phyloP scores from a whole-genome alignment of 2,888 invertebrate genomes.

The Polyploca ridens region DNA sequence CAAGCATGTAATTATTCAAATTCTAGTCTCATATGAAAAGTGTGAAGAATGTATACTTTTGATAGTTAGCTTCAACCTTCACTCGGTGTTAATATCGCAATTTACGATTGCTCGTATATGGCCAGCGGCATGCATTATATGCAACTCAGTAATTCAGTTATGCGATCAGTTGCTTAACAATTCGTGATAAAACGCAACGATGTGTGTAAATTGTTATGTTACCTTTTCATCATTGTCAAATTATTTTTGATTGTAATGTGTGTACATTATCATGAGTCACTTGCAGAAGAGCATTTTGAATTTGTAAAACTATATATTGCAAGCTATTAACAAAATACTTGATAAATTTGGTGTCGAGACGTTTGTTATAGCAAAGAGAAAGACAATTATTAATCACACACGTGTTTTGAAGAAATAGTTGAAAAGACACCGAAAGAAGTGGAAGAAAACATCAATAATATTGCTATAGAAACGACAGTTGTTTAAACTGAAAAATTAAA shows the following conservation, averaged over 20 bases:
- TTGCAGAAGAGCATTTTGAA: background rate
- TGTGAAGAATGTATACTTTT: conserved; percentile 36
- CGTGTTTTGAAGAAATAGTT: too few relatives aligned
- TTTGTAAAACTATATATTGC: background rate
- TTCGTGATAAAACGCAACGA: conserved; percentile 47
- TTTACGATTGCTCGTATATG: conserved; percentile 42
- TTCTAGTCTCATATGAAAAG: conserved; percentile 13
- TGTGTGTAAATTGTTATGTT: conserved; percentile 28
- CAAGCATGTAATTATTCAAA: background rate
- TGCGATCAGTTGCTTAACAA: conserved; percentile 50
- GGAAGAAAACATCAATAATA: too few relatives aligned
- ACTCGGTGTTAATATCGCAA: conserved; percentile 38
- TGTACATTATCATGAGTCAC: background rate
- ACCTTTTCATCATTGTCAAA: conserved; percentile 25
- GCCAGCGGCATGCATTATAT: conserved; percentile 42
- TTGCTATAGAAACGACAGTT: too few relatives aligned
- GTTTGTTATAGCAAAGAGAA: background rate
- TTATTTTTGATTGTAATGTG: conserved; percentile 3
- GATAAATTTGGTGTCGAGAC: background rate
- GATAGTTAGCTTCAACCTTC: conserved; percentile 41
- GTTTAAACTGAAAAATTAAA: background rate
- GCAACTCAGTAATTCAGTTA: conserved; percentile 44
- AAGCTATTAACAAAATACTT: background rate
- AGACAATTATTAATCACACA: too few relatives aligned
- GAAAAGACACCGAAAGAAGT: too few relatives aligned